Percentiles rank a stretch among this genome's conserved stretches.
These are phyloP conservation scores for Peucedramus taeniatus DNA, from an alignment of 2,113 vertebrate genomes.

Conservation along the genomic window DNA sequence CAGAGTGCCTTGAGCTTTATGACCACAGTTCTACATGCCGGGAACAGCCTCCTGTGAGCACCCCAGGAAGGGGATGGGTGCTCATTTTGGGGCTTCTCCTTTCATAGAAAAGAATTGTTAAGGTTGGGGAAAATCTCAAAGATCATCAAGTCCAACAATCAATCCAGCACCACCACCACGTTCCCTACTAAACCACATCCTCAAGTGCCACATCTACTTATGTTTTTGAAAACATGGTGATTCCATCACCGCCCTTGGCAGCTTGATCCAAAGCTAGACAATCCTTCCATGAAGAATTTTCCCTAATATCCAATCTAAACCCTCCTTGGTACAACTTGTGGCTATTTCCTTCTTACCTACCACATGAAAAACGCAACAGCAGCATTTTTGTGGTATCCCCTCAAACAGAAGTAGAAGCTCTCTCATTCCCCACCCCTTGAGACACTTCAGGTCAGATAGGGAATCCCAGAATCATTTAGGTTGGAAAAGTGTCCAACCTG, in stretches of 20 bases:
- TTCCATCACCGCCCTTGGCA: background rate
- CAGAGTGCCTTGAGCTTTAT: background rate
- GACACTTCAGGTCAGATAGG: too few relatives aligned
- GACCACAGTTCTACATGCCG: background rate
- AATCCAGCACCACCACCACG: background rate
- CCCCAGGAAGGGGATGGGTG: background rate
- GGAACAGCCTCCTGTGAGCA: background rate
- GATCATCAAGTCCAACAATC: background rate
- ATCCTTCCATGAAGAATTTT: background rate
- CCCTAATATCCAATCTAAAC: background rate
- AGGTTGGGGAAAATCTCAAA: background rate
- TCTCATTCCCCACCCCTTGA: too few relatives aligned
- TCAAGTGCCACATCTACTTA: too few relatives aligned
- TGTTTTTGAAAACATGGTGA: background rate
- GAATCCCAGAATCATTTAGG: background rate
- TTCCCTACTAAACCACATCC: fast-evolving
- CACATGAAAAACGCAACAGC: background rate
- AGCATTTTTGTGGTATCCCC: background rate
- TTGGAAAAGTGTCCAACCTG: background rate
- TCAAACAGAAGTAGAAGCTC: too few relatives aligned
- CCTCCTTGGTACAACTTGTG: background rate
- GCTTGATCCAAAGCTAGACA: background rate
- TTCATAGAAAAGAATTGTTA: background rate
- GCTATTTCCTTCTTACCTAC: background rate
- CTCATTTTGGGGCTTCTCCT: background rate